Conservation (phyloP, 2,113 vertebrate species). For the Manacus vitellinus region DNA sequence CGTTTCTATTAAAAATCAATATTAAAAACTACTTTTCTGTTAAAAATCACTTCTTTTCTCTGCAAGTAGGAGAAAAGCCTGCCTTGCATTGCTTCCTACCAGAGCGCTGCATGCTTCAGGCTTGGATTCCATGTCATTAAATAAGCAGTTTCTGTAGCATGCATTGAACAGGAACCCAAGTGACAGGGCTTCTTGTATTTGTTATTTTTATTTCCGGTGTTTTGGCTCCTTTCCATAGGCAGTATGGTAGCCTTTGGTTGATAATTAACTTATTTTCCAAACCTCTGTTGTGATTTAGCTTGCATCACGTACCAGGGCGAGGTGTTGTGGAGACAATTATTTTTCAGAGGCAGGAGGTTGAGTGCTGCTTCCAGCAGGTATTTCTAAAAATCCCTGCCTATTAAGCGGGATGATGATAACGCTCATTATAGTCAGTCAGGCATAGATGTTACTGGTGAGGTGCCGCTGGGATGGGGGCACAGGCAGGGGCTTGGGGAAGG, state of each 20-base stretch:
- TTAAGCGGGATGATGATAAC: background rate
- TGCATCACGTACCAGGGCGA: rapidly evolving
- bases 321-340: background rate
- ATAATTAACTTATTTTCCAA: background rate
- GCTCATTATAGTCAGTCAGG: background rate
- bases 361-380: background rate
- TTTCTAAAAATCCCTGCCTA: background rate
- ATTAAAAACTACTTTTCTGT: background rate
- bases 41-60: background rate
- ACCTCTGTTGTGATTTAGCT: background rate
- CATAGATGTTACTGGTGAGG: rapidly evolving
- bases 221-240: background rate
- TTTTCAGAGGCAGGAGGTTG: background rate
- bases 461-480: rapidly evolving
- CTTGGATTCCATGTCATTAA: background rate
- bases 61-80: background rate
- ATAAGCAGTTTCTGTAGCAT: background rate
- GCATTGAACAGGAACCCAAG: background rate
- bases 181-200: background rate
- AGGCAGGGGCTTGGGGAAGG: background rate
- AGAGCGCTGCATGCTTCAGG: background rate
- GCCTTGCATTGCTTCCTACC: background rate
- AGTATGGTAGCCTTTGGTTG: background rate
- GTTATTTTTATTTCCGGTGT: background rate
- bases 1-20: background rate